Evolutionary conservation across 2,888 invertebrate species (phyloP).

Genomic region (Oscheius onirici): DNA sequence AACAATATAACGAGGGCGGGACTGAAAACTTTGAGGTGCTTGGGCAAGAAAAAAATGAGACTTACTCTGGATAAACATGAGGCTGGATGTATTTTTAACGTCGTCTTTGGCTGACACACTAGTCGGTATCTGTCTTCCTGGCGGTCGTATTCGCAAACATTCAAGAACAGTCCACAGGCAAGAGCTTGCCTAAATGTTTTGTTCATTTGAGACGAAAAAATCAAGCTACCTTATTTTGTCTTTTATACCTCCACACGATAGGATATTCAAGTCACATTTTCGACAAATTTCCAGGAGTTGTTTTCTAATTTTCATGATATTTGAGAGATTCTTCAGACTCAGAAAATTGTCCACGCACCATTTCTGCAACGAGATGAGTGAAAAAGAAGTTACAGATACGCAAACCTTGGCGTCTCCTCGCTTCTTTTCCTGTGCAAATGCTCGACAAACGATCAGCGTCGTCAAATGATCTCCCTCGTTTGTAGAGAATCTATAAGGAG

Average conservation of each 20-base stretch:
- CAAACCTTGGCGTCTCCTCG: constrained; percentile 18
- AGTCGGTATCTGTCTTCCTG: constrained; percentile 60
- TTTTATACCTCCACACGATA: constrained; percentile 48
- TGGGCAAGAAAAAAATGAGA: constrained; percentile 50
- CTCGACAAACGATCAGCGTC: constrained; percentile 49
- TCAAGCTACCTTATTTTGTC: constrained; percentile 41
- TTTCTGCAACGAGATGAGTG: constrained; percentile 34
- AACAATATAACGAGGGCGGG: constrained; percentile 55
- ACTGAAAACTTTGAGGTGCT: constrained; percentile 27
- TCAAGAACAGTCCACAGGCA: constrained; percentile 61
- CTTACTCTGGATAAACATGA: constrained; percentile 50
- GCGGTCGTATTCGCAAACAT: constrained; percentile 62
- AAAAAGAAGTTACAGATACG: neutral
- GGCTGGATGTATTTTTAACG: constrained; percentile 64
- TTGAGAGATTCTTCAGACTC: constrained; percentile 40
- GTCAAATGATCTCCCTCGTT: constrained; percentile 68
- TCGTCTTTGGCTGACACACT: constrained; percentile 50
- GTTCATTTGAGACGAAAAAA: too few relatives aligned
- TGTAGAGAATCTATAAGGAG: constrained; percentile 78
- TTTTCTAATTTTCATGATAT: constrained; percentile 44
- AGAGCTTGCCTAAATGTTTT: constrained; percentile 62
- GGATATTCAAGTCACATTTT: constrained; percentile 30
- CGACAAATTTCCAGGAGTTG: constrained; percentile 54
- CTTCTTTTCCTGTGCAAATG: constrained; percentile 30
- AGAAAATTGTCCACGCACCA: constrained; percentile 50